A percentile compares a stretch with the other conserved stretches of the same genome.
phyloP scores from a whole-genome alignment of 2,888 invertebrate species.

The Lasioglossum malachurum region DNA sequence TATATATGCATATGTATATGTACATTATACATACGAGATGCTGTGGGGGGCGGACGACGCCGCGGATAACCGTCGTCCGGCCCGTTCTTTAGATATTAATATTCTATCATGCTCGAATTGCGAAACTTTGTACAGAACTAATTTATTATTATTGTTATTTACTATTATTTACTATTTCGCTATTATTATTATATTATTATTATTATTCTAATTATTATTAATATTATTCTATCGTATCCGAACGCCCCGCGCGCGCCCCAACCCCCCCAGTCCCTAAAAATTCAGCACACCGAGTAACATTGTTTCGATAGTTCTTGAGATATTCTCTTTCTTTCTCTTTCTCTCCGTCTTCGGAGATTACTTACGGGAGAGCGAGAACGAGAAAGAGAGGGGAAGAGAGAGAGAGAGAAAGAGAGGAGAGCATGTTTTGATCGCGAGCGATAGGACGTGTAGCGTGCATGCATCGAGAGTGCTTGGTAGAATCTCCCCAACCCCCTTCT shows the following conservation, averaged over 20 bases:
- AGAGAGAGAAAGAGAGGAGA: not conserved
- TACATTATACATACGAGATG: constrained; percentile 68
- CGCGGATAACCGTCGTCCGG: constrained; percentile 44
- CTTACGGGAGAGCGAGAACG: not conserved
- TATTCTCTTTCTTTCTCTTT: not conserved
- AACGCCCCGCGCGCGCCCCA: not conserved
- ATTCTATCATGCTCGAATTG: constrained; percentile 79
- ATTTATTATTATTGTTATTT: constrained; percentile 85
- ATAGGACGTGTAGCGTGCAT: constrained; percentile 40
- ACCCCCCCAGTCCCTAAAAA: not conserved
- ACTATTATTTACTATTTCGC: constrained; percentile 76
- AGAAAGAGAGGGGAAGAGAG: not conserved
- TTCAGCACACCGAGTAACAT: constrained; percentile 73
- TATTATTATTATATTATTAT: constrained; percentile 75
- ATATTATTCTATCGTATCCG: constrained; percentile 74
- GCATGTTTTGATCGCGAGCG: constrained; percentile 16
- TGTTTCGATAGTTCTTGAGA: constrained; percentile 71
- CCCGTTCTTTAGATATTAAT: constrained; percentile 80
- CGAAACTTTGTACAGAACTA: constrained; percentile 84
- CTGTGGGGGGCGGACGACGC: constrained; percentile 75
- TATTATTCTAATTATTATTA: constrained; percentile 72
- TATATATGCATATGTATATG: constrained; percentile 28
- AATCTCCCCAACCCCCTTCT: not conserved
- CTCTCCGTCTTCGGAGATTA: constrained; percentile 41
- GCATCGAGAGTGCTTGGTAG: constrained; percentile 27